Percentiles rank a stretch among this genome's conserved stretches.
phyloP scores from a whole-genome alignment of 2,113 vertebrate genomes.

The Erythrolamprus reginae region DNA sequence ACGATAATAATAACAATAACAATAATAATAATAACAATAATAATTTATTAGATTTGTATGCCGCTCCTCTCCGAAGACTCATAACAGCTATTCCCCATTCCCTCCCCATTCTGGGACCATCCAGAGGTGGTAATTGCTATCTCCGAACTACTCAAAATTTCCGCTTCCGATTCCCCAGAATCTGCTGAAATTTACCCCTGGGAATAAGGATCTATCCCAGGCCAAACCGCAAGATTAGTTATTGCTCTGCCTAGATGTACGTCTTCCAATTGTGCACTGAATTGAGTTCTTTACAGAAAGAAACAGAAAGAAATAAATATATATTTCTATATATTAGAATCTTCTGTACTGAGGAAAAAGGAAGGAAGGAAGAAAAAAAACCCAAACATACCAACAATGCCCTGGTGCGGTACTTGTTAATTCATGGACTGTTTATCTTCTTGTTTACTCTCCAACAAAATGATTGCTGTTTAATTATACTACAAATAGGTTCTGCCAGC shows the following conservation, averaged over 20 bases:
- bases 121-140: no score
- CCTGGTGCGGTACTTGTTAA: slow-evolving; percentile 32
- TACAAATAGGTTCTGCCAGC: slow-evolving; percentile 56
- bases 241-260: neutral
- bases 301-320: no score
- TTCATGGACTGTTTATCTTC: slow-evolving; percentile 47
- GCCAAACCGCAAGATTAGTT: neutral
- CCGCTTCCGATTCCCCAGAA: no score
- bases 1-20: no score
- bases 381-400: neutral
- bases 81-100: no score
- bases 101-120: no score
- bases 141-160: no score
- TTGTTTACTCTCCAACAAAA: slow-evolving; percentile 58
- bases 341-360: neutral
- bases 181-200: no score
- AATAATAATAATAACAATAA: no score
- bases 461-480: slow-evolving; percentile 57
- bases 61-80: no score
- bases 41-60: no score
- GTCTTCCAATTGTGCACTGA: slow-evolving; percentile 22
- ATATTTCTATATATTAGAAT: slow-evolving; percentile 19
- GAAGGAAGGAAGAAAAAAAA: slow-evolving; percentile 12
- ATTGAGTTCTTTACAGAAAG: slow-evolving; percentile 12
- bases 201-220: neutral